Base-by-base conservation (phyloP, 2,888 invertebrate genomes). In the Biston betularia region DNA sequence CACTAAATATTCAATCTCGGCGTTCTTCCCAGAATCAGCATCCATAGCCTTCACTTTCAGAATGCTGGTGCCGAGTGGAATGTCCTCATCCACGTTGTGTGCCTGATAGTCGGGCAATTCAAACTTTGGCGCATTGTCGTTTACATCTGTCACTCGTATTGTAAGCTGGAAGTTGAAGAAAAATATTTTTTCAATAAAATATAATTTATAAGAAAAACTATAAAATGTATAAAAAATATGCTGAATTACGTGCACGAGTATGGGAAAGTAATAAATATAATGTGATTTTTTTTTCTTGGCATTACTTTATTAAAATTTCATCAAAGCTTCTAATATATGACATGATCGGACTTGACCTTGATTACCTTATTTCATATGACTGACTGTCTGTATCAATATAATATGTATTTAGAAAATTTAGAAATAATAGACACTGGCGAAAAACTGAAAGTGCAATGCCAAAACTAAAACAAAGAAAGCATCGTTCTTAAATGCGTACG, bases 31-130 rank as follows among this genome's bases (percentile, higher is more conserved):
- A 1, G 98, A 98, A 87, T 99, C 99, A 0, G 97, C 96, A 82
- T 99, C 99, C 94, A 97, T 98, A 0, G 99, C 99, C 84, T 98
- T 98, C 59, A 99, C 98, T 92, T 98, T 98, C 58, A 99, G 94
- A 72, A 99, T 98, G 72, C 97, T 97, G 40, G 98, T 97, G 68
- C 98, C 98, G 45, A 98, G 94, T 0, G 98, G 96, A 73, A 98
- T 97, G 84, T 99, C 98, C 92, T 99, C 99, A 81, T 98, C 98
- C 0, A 99, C 97, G 85, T 98, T 98, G 89, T 98, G 98, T 0
- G 98, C 98, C 89, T 99, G 98, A 89, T 99, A 99, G 88, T 99
- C 98, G 0, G 99, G 99, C 73, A 99, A 92, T 90, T 99, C 98
- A 83, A 98, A 99, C 89, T 98, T 98, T 0, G 99, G 99, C 9